A percentile compares a stretch with the other conserved stretches of the same genome.
phyloP scores from a whole-genome alignment of 2,113 vertebrate species.

The Sclerurus mexicanus region DNA sequence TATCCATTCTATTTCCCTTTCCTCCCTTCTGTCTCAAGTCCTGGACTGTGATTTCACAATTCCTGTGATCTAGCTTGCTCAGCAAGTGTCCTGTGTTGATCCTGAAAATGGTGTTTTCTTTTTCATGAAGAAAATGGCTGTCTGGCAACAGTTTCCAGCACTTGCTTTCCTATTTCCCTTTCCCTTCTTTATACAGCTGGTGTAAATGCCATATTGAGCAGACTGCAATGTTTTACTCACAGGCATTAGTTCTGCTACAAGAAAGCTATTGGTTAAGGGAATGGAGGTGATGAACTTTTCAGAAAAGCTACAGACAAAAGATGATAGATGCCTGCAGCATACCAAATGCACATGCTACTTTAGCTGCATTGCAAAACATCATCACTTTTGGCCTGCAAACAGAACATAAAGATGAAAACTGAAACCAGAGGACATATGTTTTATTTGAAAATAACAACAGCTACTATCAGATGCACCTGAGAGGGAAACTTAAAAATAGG shows the following conservation, averaged over 20 bases:
- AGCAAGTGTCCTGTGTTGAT: background rate
- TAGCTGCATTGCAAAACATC: background rate
- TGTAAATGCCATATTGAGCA: background rate
- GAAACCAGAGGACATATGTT: background rate
- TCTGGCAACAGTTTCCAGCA: background rate
- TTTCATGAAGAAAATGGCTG: background rate
- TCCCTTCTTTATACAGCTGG: background rate
- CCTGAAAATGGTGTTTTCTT: background rate
- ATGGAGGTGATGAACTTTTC: constrained; percentile 55
- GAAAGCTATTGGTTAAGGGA: background rate
- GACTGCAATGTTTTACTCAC: background rate
- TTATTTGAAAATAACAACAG: background rate
- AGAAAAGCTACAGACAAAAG: constrained; percentile 35
- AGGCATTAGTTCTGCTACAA: constrained; percentile 27
- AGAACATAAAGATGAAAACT: background rate
- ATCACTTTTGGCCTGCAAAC: background rate
- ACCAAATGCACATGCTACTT: background rate
- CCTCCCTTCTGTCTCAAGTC: background rate
- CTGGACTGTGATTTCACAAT: background rate
- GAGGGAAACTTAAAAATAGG: background rate
- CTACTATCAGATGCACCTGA: background rate
- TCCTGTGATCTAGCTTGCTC: background rate
- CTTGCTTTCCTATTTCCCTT: background rate
- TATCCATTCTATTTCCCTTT: background rate
- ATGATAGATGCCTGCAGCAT: constrained; percentile 16